Conservation (phyloP, 64 coral and sea anemone species). For the Dendronephthya gigantea region DNA sequence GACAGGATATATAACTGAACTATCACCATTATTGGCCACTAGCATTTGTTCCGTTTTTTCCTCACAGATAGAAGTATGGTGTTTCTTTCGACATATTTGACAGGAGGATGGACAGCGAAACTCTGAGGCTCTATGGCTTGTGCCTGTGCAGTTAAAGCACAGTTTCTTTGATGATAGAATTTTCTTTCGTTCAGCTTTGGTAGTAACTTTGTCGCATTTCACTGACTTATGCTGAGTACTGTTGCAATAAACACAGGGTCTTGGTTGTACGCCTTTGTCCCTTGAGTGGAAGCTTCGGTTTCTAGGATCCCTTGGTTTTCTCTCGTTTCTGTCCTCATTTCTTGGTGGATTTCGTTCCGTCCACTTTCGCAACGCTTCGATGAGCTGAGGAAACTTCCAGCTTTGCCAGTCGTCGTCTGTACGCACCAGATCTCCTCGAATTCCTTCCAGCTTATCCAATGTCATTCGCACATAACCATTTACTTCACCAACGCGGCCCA, state of each 20-base stretch:
- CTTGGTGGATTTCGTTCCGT: neutral
- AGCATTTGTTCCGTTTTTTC: neutral
- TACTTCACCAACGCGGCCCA: neutral
- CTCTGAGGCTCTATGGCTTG: neutral
- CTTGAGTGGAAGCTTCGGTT: slow-evolving; percentile 12
- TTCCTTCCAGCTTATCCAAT: neutral
- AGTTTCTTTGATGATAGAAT: neutral
- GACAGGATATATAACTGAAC: neutral
- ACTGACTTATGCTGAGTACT: slow-evolving; percentile 21
- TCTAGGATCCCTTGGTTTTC: neutral
- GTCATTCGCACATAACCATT: neutral
- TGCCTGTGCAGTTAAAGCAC: slow-evolving; percentile 10
- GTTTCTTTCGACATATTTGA: neutral
- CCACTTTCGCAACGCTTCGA: slow-evolving; percentile 9
- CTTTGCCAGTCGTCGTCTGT: neutral
- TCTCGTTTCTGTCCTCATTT: neutral
- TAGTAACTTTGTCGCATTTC: slow-evolving; percentile 13
- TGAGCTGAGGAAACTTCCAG: neutral
- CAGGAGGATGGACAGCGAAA: neutral
- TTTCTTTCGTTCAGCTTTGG: slow-evolving; percentile 1
- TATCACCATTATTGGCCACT: neutral
- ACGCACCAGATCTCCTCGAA: neutral
- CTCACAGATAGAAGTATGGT: slow-evolving; percentile 4
- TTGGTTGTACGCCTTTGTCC: slow-evolving; percentile 11
- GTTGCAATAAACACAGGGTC: slow-evolving; percentile 31